Base-by-base conservation (phyloP, 2,888 invertebrate genomes). In the Lymantria dispar region DNA sequence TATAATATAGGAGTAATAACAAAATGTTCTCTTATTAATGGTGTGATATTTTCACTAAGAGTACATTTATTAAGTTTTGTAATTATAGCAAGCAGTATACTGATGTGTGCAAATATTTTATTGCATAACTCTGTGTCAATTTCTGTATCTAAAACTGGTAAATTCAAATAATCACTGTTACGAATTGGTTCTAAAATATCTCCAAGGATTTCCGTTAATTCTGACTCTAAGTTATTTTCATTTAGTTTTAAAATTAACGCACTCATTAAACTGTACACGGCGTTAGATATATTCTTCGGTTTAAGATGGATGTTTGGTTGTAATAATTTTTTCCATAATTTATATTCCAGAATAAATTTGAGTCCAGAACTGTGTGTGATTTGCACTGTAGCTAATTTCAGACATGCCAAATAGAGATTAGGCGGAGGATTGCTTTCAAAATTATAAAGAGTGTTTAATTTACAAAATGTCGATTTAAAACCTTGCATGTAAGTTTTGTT, bases 291-390 rank as follows among this genome's bases (percentile, higher is more conserved):
- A 11, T 56, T 46, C 1, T 49, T 50, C 0, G 72, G 56, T 15
- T 45, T 61, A 3, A 44, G 43, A 30, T 66, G 61, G 3, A 60
- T 60, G 0, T 57, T 49, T 0, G 60, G 58, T 7, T 48, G 48
- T 11, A 76, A 47, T 38, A 70, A 50, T 1, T 51, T 22, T 42
- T 56, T 54, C 77, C 75, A 76, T 3, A 64, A 48, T 48, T 70
- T 68, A 22, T 59, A 48, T 8, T 67, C 50, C 22, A 68, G 30
- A 3, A 68, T 45, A 48, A 64, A 48, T 30, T 56, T 59, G 13
- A 78, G 30, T 7, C 77, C 78, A 0, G 78, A 69, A 15, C 60
- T 61, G 39, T 78, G 78, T 3, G 59, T 52, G 29, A 71, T 54
- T 39, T 65, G 59, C 7, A 61, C 62, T 3, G 58, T 66, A 1